A percentile compares a stretch with the other conserved stretches of the same genome.
Conservation (phyloP, 2,113 vertebrate species). For the Caranx ignobilis region DNA sequence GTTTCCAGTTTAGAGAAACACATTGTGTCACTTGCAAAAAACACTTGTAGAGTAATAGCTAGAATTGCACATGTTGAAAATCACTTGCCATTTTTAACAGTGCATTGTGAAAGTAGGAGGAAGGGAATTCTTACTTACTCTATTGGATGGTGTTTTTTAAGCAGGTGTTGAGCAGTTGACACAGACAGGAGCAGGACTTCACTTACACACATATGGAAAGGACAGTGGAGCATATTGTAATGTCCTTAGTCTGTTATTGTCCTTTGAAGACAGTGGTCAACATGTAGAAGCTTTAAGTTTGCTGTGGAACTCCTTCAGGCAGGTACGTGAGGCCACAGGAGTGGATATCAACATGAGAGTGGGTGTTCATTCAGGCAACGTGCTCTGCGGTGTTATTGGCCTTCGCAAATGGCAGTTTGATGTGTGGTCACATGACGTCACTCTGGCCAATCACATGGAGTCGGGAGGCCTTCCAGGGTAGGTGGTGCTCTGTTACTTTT, state of each 20-base stretch:
- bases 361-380: constrained; percentile 96
- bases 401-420: constrained; percentile 99
- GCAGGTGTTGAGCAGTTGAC: not conserved
- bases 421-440: constrained; percentile 99
- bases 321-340: constrained; percentile 94
- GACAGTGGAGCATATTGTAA: not conserved
- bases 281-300: not conserved
- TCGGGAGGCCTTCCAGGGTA: constrained; percentile 96
- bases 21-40: not conserved
- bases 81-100: not conserved
- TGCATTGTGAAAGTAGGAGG: not conserved
- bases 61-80: not conserved
- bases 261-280: not conserved
- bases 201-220: not conserved
- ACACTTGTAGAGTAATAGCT: not conserved
- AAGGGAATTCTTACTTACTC: not conserved
- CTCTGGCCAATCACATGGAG: constrained; percentile 98
- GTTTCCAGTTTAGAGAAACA: not conserved
- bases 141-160: not conserved
- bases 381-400: constrained; percentile 96
- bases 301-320: constrained; percentile 78
- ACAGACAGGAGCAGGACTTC: not conserved
- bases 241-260: not conserved
- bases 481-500: constrained; percentile 29
- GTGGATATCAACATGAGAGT: constrained; percentile 99